Conservation (phyloP, 2,113 vertebrate species). For the human (Homo sapiens) region DNA sequence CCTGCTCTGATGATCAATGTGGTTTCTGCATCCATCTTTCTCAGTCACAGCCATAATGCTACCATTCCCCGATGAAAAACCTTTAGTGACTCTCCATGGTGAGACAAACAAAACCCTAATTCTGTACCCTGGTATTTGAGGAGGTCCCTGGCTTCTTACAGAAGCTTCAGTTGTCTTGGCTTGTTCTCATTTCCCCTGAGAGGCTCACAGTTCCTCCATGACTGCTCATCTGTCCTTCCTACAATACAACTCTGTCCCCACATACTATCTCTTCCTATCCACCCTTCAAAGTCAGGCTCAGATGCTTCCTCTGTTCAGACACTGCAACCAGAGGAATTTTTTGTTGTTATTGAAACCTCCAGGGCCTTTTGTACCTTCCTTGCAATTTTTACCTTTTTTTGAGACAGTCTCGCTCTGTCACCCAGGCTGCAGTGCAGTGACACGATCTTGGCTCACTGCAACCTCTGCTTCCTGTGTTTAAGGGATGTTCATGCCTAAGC, state of each 20-base stretch:
- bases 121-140: neutral
- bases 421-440: no score
- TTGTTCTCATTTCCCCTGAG: neutral
- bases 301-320: neutral
- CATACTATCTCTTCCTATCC: neutral
- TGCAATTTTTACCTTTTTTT: no score
- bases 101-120: neutral
- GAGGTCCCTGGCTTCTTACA: no score
- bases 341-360: neutral
- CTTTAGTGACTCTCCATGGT: neutral
- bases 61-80: neutral
- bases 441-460: no score
- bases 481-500: no score
- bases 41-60: neutral
- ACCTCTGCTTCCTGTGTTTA: no score
- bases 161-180: neutral
- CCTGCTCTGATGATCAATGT: neutral
- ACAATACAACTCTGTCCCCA: neutral
- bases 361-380: neutral
- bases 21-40: neutral
- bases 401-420: no score
- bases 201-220: rapidly evolving
- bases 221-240: neutral
- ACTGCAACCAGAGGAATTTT: neutral
- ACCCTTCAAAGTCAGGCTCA: neutral